Base-by-base conservation (phyloP, 2,113 vertebrate genomes). In the Peucedramus taeniatus region DNA sequence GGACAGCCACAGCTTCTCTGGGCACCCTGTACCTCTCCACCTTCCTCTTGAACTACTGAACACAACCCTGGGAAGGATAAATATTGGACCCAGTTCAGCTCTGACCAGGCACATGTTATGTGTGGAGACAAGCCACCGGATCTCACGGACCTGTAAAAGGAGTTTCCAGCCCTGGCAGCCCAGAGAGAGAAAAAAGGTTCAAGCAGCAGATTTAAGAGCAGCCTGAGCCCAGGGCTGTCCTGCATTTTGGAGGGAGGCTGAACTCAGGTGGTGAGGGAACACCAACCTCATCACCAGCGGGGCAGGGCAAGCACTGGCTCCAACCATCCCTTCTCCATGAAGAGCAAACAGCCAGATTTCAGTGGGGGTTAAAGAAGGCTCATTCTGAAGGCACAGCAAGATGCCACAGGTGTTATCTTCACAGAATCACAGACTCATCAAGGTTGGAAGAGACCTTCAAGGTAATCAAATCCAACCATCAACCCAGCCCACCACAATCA, bases 241-340 rank as follows among this genome's bases (percentile, higher is more conserved):
- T 7, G 26, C 2, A 13, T 37, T 87, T 78, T 23, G 56, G 78
- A n/a, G 39, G 26, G 11, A 63, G 51, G 35, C 35, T 75, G 83
- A 66, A 22, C 31, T 10, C 7, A 8, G 17, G 35, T 1, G 0
- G 35, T 2, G 10, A 44, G 54, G 78, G 42, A 59, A 59, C 1
- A 10, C 24, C 75, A 28, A 2, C 11, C 47, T 11, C 35, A 5
- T 10, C 6, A 1, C 21, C 68, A 53, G 11, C 1, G 0, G 42
- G 3, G 8, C 31, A 37, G 51, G 56, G 7, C 20, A 72, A 40
- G 44, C 5, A 3, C 30, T 28, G 78, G 72, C 54, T 74, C 64
- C 0, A 65, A n/a, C 37, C 78, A 26, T 20, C 68, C 45, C 54
- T 44, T 31, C 59, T 57, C 64, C 77, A 72, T 47, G 19, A 1